Conservation (phyloP, 1,140 invertebrate species). For the Luehdorfia chinensis region DNA sequence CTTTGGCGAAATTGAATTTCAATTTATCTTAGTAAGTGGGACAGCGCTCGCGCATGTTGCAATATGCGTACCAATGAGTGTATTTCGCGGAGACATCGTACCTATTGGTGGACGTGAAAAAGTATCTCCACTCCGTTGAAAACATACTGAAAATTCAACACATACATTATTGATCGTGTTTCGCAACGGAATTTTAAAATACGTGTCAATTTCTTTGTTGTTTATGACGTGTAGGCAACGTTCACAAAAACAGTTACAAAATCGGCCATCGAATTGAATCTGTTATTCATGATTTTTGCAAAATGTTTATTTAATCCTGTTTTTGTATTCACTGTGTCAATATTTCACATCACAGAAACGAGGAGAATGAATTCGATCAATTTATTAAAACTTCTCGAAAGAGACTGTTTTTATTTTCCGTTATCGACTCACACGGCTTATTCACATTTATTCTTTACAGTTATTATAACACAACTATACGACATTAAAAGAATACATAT, state of each 20-base stretch:
- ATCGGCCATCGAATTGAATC: neutral
- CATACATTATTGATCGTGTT: slow-evolving; percentile 15
- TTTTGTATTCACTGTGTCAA: slow-evolving; percentile 5
- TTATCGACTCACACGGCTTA: too few species aligned
- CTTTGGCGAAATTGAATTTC: slow-evolving; percentile 69
- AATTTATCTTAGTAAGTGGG: slow-evolving; percentile 67
- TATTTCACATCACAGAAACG: slow-evolving; percentile 1
- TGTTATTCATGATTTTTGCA: slow-evolving; percentile 9
- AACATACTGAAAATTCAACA: slow-evolving; percentile 14
- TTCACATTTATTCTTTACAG: too few species aligned
- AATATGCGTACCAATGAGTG: slow-evolving; percentile 53
- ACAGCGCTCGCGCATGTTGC: slow-evolving; percentile 48
- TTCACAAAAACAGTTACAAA: slow-evolving; percentile 6
- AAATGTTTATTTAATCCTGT: neutral
- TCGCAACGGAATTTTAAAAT: slow-evolving; percentile 18
- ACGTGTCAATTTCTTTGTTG: slow-evolving; percentile 3
- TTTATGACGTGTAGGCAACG: slow-evolving; percentile 1
- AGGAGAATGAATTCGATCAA: neutral
- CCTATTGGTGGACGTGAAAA: slow-evolving; percentile 20
- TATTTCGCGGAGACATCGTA: slow-evolving; percentile 42
- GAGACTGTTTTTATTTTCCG: too few species aligned
- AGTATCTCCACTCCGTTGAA: slow-evolving; percentile 21
- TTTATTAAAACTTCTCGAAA: neutral
- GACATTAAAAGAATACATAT: too few species aligned
- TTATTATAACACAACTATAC: too few species aligned